Percentiles rank a stretch among this genome's conserved stretches.
phyloP scores from a whole-genome alignment of 1,140 invertebrate genomes.

The Drosophila ambigua region DNA sequence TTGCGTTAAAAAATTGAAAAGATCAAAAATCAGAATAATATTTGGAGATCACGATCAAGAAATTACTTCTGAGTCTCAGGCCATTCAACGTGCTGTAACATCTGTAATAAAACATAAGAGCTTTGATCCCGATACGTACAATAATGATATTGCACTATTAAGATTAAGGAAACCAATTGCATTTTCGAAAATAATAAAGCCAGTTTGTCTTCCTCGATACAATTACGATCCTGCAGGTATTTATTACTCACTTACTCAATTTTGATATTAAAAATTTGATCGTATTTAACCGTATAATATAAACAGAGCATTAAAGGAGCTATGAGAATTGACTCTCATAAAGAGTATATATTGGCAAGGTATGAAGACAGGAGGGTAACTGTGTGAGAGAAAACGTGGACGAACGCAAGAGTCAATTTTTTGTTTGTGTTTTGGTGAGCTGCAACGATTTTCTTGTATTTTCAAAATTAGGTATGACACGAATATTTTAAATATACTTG shows the following conservation, averaged over 20 bases:
- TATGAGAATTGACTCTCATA: too few relatives aligned
- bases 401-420: too few relatives aligned
- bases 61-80: conserved; percentile 89
- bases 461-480: too few relatives aligned
- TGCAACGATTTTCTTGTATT: too few relatives aligned
- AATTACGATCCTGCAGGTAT: conserved; percentile 89
- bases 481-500: too few relatives aligned
- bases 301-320: too few relatives aligned
- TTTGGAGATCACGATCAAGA: conserved; percentile 93
- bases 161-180: conserved; percentile 90
- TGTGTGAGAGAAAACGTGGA: too few relatives aligned
- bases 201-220: conserved; percentile 90
- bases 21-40: conserved; percentile 91
- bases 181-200: conserved; percentile 91
- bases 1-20: conserved; percentile 89
- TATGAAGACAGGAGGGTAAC: too few relatives aligned
- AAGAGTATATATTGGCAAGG: too few relatives aligned
- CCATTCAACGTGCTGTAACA: conserved; percentile 91
- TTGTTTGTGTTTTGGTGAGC: too few relatives aligned
- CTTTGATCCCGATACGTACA: conserved; percentile 93
- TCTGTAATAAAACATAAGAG: conserved; percentile 90
- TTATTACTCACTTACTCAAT: background rate
- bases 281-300: background rate
- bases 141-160: conserved; percentile 93
- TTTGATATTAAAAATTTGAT: background rate